Evolutionary conservation across 2,888 invertebrate species (phyloP).

Genomic region (Apoda limacodes): DNA sequence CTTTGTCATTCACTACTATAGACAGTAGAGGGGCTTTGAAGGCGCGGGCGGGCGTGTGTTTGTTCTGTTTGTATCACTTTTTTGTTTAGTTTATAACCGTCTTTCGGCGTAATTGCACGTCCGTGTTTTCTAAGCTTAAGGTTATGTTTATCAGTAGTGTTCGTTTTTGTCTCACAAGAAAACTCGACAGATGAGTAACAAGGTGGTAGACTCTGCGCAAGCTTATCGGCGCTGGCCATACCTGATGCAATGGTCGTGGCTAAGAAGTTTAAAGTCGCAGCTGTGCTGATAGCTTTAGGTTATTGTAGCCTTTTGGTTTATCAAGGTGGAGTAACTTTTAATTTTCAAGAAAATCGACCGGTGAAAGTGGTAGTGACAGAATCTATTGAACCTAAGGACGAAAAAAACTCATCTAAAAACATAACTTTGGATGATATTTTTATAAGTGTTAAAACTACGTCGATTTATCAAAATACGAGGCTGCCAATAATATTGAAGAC

Average conservation of each 20-base stretch:
- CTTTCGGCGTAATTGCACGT: constrained; percentile 26
- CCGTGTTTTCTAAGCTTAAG: neutral
- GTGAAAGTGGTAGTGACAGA: constrained; percentile 54
- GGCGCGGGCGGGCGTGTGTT: constrained; percentile 56
- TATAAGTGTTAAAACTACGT: constrained; percentile 95
- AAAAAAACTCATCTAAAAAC: constrained; percentile 56
- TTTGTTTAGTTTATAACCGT: constrained; percentile 68
- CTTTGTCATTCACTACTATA: too few relatives aligned
- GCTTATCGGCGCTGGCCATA: constrained; percentile 39
- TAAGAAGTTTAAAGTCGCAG: constrained; percentile 60
- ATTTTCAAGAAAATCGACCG: constrained; percentile 59
- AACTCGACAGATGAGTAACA: constrained; percentile 63
- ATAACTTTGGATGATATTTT: constrained; percentile 88
- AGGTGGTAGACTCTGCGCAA: too few relatives aligned
- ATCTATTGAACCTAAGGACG: constrained; percentile 64
- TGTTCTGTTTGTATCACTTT: constrained; percentile 62
- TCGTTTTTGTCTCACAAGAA: constrained; percentile 47
- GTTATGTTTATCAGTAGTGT: constrained; percentile 21
- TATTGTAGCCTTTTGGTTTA: constrained; percentile 73
- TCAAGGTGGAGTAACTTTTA: constrained; percentile 65
- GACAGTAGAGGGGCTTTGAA: constrained; percentile 57
- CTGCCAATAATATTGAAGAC: constrained; percentile 91
- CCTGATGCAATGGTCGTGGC: constrained; percentile 57
- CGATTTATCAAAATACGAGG: constrained; percentile 86
- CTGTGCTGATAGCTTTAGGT: constrained; percentile 64